These are phyloP conservation scores for Phoxinus phoxinus DNA, from an alignment of 2,113 vertebrate species.

Conservation along the genomic window DNA sequence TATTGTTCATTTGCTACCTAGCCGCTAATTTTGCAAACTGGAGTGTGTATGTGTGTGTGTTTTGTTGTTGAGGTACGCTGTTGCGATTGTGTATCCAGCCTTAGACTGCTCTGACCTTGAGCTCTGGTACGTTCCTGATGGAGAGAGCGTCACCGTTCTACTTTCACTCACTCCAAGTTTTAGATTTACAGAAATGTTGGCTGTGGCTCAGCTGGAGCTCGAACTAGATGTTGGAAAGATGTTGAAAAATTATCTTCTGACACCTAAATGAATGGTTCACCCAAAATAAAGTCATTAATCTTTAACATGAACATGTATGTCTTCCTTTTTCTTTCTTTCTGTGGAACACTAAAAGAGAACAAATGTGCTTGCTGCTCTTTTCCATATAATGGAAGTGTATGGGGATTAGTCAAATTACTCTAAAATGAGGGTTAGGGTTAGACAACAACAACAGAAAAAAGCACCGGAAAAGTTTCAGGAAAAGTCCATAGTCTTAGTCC, in stretches of 20 bases:
- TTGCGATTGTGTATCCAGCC: constrained; percentile 47
- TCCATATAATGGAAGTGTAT: not conserved
- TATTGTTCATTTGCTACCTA: constrained; percentile 58
- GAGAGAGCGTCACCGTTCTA: constrained; percentile 34
- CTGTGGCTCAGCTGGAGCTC: not conserved
- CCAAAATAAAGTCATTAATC: not conserved
- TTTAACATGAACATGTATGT: not conserved
- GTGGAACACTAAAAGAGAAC: not conserved
- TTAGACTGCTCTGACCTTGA: constrained; percentile 58
- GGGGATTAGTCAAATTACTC: not conserved
- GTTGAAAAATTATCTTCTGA: constrained; percentile 2
- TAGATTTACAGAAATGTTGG: not conserved
- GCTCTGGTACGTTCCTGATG: constrained; percentile 46
- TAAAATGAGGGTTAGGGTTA: too few relatives aligned
- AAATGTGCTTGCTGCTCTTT: not conserved
- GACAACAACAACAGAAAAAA: not conserved
- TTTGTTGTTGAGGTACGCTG: not conserved
- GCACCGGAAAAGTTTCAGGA: not conserved
- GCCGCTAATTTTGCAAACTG: constrained; percentile 31
- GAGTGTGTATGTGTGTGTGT: constrained; percentile 8
- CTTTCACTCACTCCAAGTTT: constrained; percentile 35
- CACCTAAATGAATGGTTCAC: not conserved
- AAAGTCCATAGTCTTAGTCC: not conserved
- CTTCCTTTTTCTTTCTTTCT: not conserved
- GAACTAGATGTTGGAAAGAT: not conserved